Base-by-base conservation (phyloP, 2,113 vertebrate species). In the Isichthys henryi region DNA sequence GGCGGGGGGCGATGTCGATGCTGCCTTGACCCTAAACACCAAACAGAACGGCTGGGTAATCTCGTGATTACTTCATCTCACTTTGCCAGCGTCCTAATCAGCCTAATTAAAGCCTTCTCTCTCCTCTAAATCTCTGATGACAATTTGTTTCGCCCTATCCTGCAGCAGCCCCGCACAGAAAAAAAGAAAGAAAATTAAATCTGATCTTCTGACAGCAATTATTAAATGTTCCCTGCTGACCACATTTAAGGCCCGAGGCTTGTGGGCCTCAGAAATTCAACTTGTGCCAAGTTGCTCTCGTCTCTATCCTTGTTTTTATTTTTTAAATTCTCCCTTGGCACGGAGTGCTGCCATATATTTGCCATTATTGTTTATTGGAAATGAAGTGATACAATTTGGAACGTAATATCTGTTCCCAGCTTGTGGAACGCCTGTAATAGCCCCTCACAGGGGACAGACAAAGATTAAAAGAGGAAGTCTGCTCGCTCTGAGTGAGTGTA, bases 141-240 rank as follows among this genome's bases (percentile, higher is more conserved):
- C 97, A 98, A 98, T 98, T 98, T 98, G 96, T 98, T 98, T 98
- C 97, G 97, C 96, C 97, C 95, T 97, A 96, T 97, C 97, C 98
- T 97, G 97, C 96, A 97, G 97, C 97, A 95, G 97, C 97, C 96
- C 96, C 96, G 97, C 96, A 96, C 97, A 95, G 97, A 97, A 48
- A 80, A 31, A 31, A 70, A 70, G 10, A 21, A 80, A 95, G 96
- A 98, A 97, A 98, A 99, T 98, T 99, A 98, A 98, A 99, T 98
- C 96, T 99, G 97, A 99, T 99, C 98, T 99, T 98, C 97, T 99
- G 98, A 99, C 97, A 99, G 97, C 97, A 98, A 98, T 99, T 98
- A 99, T 97, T 97, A 98, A 99, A 97, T 97, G 97, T 97, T 99
- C 97, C 97, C 98, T 97, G 96, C 97, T 98, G 98, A 97, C 97